Base-by-base conservation (phyloP, 2,888 invertebrate species). In the Gastrophysa polygoni region DNA sequence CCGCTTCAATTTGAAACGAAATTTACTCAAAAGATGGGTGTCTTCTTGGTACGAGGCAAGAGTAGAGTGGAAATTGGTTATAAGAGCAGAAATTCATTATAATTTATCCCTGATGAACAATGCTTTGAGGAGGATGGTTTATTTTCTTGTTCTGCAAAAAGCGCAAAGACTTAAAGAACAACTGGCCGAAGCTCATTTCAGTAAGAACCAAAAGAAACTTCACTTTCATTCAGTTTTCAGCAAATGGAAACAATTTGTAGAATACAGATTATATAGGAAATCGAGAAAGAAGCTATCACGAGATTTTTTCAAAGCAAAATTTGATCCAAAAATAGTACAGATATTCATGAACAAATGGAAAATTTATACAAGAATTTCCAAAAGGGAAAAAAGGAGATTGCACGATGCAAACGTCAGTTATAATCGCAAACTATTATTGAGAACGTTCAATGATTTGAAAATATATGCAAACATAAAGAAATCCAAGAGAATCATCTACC, bases 71-170 rank as follows among this genome's bases (percentile, higher is more conserved):
- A 73, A 75, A 57, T 59, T 74, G 46, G 57, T 66, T 5, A 58
- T 78, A 51, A 67, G 74, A 58, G 76, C 77, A 6, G 65, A 74
- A 28, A 66, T 78, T 43, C 75, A 77, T 61, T 71, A 73, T 29
- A 68, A 71, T 50, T 72, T 70, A 57, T 59, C 61, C 47, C 54
- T 72, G 32, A 71, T 71, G 64, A 63, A 69, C 21, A 69, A 63
- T 17, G 48, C 51, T 32, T 69, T 77, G 28, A 57, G 63, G 44
- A 68, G 43, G 61, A 76, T 74, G 74, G 69, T 69, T 50, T 59
- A 63, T 43, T 72, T 64, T 56, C 28, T 70, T 5, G 48, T 68
- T 11, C 48, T 48, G n/a, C 46, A 47, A 34, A 72, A 70, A 57
- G 57, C 50, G 1, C 55, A 64, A 17, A 63, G 47, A 34, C 57